Evolutionary conservation across 1,140 invertebrate genomes (phyloP), one percentile per base, ranked within the genome.

Genomic region (Apis laboriosa): DNA sequence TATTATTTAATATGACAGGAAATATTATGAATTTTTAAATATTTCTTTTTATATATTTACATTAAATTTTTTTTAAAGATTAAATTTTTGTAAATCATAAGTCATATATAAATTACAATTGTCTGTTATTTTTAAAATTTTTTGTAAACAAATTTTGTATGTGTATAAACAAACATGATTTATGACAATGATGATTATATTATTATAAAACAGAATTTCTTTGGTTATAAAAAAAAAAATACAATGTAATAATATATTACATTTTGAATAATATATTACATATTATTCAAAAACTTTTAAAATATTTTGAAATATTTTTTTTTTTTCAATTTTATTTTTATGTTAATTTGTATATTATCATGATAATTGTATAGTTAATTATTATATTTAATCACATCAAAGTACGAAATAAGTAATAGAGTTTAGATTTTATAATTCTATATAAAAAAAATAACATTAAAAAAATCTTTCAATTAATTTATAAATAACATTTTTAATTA

Each of bases 1-100:
- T 83, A 83, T 77, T 82, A 77, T 82, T 82, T 70, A 82, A 70
- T 13, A 21, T 80, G 64, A 70, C 49, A 85, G 63, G 60, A 86
- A 73, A 82, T 76, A 86, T 34, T 64, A 68, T 80, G 21, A 73
- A 43, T 58, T 80, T 49, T 83, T n/a, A 15, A 0, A 56, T 43
- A 80, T 24, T 56, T 21, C 24, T 24, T 28, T 64, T 17, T 71
- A 34, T 51, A 51, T 76, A 76, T 76, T 34, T 76, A 11, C 70
- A 74, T 58, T 43, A 49, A 71, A 28, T 64, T 17, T 71, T 64
- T 61, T 64, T 55, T 74, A 49, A 19, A 9, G 2, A 71, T 61
- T 56, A 74, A 73, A 19, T 74, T 0, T 34, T 34, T 34, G 17
- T 55, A 74, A 79, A 79, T 28, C 61, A 73, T 28, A 9, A 66